These are phyloP conservation scores for Lasioglossum albipes DNA, from an alignment of 1,140 invertebrate species.

Conservation along the genomic window DNA sequence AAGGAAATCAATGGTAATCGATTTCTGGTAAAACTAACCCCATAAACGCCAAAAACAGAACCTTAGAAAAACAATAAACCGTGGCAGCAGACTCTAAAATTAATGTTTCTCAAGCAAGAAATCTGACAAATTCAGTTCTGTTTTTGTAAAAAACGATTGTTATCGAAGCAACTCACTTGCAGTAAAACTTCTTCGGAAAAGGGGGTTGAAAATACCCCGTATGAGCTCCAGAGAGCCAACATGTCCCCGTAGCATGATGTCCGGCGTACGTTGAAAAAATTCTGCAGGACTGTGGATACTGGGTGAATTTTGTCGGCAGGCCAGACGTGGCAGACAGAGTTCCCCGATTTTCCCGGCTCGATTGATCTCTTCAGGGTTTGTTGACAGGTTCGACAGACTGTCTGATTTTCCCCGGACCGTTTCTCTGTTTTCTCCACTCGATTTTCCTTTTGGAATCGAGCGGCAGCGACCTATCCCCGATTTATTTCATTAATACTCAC, in stretches of 20 bases:
- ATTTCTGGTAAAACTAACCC: too few species aligned
- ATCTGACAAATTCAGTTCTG: too few species aligned
- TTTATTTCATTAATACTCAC: neutral
- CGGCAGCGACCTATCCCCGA: neutral
- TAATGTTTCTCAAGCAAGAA: too few species aligned
- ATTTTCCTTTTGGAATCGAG: conserved; percentile 29
- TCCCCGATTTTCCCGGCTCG: conserved; percentile 4
- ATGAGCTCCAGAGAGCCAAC: neutral
- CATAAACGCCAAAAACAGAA: too few species aligned
- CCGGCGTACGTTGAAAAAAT: neutral
- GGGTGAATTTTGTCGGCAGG: conserved; percentile 43
- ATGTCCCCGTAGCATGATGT: conserved; percentile 47
- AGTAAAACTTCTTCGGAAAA: conserved; percentile 44
- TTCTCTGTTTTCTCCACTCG: conserved; percentile 18
- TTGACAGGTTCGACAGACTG: conserved; percentile 41
- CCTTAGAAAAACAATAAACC: too few species aligned
- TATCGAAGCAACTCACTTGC: conserved; percentile 35
- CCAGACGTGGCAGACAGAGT: conserved; percentile 1
- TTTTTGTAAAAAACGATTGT: neutral
- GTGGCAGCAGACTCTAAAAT: too few species aligned
- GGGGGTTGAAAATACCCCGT: conserved; percentile 12
- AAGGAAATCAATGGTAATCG: too few species aligned
- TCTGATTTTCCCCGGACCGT: conserved; percentile 33
- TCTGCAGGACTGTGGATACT: conserved; percentile 14
- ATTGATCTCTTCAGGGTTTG: conserved; percentile 20